Percentiles rank a stretch among this genome's conserved stretches.
phyloP scores from a whole-genome alignment of 2,888 invertebrate genomes.

The Odontocolon sp. region DNA sequence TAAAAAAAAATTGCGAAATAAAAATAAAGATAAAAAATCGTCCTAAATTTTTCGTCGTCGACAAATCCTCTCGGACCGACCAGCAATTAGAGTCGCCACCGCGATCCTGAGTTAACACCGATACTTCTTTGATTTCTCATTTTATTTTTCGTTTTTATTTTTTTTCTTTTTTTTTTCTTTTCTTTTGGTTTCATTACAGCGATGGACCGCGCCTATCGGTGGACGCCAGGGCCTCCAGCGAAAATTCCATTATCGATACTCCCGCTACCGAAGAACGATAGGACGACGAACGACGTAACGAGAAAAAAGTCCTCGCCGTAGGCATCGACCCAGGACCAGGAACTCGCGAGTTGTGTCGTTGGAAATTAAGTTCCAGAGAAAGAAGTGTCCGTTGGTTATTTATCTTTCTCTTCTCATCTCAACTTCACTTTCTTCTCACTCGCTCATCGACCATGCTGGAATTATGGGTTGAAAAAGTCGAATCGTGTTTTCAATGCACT shows the following conservation, averaged over 20 bases:
- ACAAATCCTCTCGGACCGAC: too few relatives aligned
- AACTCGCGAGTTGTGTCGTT: conserved; percentile 2
- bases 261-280: conserved; percentile 8
- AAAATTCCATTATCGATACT: conserved; percentile 57
- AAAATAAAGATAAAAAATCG: neutral
- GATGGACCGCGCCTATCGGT: conserved; percentile 72
- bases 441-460: neutral
- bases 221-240: conserved; percentile 64
- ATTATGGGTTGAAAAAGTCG: conserved; percentile 47
- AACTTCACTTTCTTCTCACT: neutral
- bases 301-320: conserved; percentile 64
- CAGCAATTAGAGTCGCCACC: neutral
- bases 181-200: conserved; percentile 74
- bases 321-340: conserved; percentile 11
- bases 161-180: conserved; percentile 69
- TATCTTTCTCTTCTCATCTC: conserved; percentile 6
- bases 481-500: too few relatives aligned
- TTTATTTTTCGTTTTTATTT: conserved; percentile 66
- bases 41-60: neutral
- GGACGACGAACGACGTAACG: conserved; percentile 57
- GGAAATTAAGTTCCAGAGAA: conserved; percentile 20
- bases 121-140: neutral
- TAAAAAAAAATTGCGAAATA: neutral
- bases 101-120: neutral
- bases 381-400: conserved; percentile 1